Conservation (phyloP, 1,140 invertebrate genomes). For the Drosophila leontia region DNA sequence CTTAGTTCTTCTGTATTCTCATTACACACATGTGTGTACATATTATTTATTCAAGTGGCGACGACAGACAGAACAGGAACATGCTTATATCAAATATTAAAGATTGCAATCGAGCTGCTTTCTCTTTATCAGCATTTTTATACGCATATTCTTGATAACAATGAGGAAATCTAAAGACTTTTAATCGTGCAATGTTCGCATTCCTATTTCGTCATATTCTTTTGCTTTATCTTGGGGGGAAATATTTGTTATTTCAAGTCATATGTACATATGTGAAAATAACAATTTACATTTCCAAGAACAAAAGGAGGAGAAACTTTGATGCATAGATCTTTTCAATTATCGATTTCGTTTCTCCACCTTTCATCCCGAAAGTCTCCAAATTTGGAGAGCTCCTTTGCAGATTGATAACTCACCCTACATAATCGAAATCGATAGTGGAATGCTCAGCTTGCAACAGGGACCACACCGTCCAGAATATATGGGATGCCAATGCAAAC, state of each 20-base stretch:
- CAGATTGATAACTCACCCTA: constrained; percentile 87
- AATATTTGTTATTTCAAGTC: not conserved
- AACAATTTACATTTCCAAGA: not conserved
- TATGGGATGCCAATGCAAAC: constrained; percentile 92
- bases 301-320: not conserved
- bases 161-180: constrained; percentile 1
- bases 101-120: constrained; percentile 9
- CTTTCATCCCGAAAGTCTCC: not conserved
- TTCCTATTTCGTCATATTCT: constrained; percentile 9
- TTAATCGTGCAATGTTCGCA: constrained; percentile 12
- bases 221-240: not conserved
- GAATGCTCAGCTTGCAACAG: constrained; percentile 96
- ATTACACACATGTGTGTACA: not conserved
- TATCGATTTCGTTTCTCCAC: no score
- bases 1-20: not conserved
- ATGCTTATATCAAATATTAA: not conserved
- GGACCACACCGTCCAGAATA: constrained; percentile 97
- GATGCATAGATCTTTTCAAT: no score
- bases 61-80: not conserved
- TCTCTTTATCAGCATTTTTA: constrained; percentile 2
- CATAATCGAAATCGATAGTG: constrained; percentile 97
- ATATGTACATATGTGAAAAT: not conserved
- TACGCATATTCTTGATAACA: not conserved
- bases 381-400: not conserved
- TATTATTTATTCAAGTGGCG: constrained; percentile 7